Base-by-base conservation (phyloP, 2,113 vertebrate genomes). In the Aptenodytes patagonicus region DNA sequence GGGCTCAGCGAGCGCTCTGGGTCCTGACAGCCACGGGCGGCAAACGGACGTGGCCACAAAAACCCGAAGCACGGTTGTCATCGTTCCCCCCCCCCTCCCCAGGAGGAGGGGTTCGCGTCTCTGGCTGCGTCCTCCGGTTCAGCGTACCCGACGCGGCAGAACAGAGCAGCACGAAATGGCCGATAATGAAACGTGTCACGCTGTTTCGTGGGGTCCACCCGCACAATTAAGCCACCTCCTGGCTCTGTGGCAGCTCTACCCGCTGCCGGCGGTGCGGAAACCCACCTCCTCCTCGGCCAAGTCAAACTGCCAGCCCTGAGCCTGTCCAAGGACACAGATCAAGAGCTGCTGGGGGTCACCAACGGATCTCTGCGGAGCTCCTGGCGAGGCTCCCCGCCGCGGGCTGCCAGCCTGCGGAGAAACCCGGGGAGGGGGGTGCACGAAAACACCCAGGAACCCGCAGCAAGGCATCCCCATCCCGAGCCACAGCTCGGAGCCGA, bases 121-220 rank as follows among this genome's bases (percentile, higher is more conserved):
- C 32, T 2, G 31, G 47, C 24, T 9, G 46, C 1, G 22, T 29
- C 36, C 81, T 26, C 18, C 1, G 9, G 36, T 4, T 15, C 57
- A 4, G 25, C 1, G 3, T 1, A 34, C n/a, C 19, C 11, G 4
- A 29, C 31, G 1, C 9, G 1, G 81, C 36, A 13, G 31, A 22
- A 49, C 29, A 46, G 46, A 51, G 49, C 38, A 3, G 34, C 28
- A 1, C 0, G 22, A 12, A 38, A 24, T 0, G 24, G 75, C 57
- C 5, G 5, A 8, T 5, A 34, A 38, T 1, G 18, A 19, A 46
- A 28, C 4, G 10, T 0, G 3, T 13, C 7, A 26, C 2, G 11
- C 14, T 24, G 18, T 15, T 24, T 32, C 4, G 22, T 11, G 55
- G 66, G 38, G 34, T 42, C 21, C 38, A 6, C 7, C 17, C 24